Evolutionary conservation across 2,797 vertebrate species (phyloP).

Genomic region (Eulemur albifrons): DNA sequence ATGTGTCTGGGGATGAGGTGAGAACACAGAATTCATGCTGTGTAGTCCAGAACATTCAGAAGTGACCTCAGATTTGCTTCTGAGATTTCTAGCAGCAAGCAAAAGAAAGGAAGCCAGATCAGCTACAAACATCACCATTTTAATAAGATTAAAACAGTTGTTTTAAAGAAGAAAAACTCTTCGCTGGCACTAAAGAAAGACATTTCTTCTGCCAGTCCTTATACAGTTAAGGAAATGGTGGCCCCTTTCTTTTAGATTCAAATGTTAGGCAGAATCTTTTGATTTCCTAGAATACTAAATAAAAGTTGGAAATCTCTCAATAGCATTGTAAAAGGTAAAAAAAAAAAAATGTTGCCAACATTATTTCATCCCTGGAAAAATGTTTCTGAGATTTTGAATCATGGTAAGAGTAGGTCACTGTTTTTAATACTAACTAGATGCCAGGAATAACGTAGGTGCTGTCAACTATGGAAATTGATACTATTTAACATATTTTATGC

Average conservation of each 20-base stretch:
- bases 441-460: not conserved
- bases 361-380: constrained; percentile 18
- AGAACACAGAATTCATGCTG: not conserved
- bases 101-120: not conserved
- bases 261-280: not conserved
- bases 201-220: not conserved
- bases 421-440: constrained; percentile 36
- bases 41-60: not conserved
- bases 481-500: not conserved
- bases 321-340: not conserved
- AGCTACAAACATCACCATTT: not conserved
- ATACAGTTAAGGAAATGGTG: not conserved
- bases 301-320: not conserved
- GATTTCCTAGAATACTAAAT: not conserved
- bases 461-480: not conserved
- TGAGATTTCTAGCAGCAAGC: constrained; percentile 2
- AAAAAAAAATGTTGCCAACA: not conserved
- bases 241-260: not conserved
- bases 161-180: not conserved
- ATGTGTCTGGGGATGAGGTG: not conserved
- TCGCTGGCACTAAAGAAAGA: not conserved
- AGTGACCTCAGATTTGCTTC: not conserved
- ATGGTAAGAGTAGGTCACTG: not conserved
- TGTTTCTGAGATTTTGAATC: constrained; percentile 32
- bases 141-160: not conserved